Conservation (phyloP, 1,140 invertebrate genomes). For the Platorchestia sp. region DNA sequence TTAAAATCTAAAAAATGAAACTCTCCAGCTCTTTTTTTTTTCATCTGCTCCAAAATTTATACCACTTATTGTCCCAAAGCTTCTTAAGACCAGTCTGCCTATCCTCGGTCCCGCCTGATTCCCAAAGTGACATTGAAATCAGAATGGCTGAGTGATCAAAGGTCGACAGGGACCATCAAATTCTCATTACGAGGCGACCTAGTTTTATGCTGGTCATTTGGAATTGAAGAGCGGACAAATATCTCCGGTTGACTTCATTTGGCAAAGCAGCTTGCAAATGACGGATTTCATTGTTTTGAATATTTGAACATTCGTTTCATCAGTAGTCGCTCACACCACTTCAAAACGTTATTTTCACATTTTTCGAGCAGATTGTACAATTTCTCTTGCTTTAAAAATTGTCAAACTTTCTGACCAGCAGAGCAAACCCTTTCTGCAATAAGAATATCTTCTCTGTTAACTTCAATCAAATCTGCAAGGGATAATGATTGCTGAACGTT, state of each 20-base stretch:
- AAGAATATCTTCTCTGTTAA: too few relatives aligned
- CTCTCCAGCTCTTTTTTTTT: not conserved
- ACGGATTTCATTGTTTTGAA: not conserved
- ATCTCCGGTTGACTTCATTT: not conserved
- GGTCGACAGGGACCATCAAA: conserved; percentile 17
- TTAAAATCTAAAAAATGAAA: not conserved
- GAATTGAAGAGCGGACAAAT: not conserved
- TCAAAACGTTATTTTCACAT: not conserved
- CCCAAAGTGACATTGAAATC: conserved; percentile 17
- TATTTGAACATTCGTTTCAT: not conserved
- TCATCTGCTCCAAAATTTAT: not conserved
- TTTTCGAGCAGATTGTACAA: not conserved
- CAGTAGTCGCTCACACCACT: not conserved
- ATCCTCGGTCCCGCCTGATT: not conserved
- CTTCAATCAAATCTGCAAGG: too few relatives aligned
- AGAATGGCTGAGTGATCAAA: not conserved
- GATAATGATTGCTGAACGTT: too few relatives aligned
- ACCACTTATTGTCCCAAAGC: not conserved
- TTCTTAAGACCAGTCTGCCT: not conserved
- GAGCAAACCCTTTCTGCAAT: too few relatives aligned
- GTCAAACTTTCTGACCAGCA: too few relatives aligned
- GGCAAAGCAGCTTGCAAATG: not conserved
- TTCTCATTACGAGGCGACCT: conserved; percentile 19
- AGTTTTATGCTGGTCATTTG: not conserved
- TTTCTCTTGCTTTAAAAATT: too few relatives aligned